A percentile compares a stretch with the other conserved stretches of the same genome.
These are phyloP conservation scores for Saturnia japonica DNA, from an alignment of 2,888 invertebrate genomes.

Conservation along the genomic window DNA sequence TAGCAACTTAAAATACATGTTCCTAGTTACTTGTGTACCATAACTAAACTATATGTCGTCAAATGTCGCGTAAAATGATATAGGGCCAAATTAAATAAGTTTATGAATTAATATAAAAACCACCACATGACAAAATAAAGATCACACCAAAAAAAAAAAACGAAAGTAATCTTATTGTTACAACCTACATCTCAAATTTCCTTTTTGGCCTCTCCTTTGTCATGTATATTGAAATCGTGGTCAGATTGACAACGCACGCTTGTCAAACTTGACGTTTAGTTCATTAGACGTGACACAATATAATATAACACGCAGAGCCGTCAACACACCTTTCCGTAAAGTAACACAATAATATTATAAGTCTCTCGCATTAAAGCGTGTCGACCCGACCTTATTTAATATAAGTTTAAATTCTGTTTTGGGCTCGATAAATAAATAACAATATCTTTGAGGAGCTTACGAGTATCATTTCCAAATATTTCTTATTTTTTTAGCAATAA, in stretches of 20 bases:
- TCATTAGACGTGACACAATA: constrained; percentile 8
- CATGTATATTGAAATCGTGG: constrained; percentile 6
- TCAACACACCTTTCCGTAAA: not conserved
- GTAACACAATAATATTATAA: constrained; percentile 1
- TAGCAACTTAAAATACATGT: no score
- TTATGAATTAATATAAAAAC: no score
- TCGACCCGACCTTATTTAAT: not conserved
- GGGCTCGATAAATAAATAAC: not conserved
- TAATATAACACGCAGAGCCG: not conserved
- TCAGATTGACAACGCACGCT: not conserved
- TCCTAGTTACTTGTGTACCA: no score
- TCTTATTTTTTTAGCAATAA: no score
- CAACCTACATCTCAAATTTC: not conserved
- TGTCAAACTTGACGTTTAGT: constrained; percentile 4
- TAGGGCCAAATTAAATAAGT: no score
- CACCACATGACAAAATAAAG: no score
- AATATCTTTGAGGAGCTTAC: not conserved
- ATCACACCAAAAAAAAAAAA: no score
- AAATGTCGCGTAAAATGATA: no score
- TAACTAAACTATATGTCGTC: no score
- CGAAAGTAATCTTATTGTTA: no score
- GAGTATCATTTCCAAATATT: not conserved
- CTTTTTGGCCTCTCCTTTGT: not conserved
- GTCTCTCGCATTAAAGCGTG: not conserved
- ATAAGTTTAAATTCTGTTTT: not conserved